phyloP scores from a whole-genome alignment of 2,113 vertebrate genomes.

The Osmerus eperlanus region DNA sequence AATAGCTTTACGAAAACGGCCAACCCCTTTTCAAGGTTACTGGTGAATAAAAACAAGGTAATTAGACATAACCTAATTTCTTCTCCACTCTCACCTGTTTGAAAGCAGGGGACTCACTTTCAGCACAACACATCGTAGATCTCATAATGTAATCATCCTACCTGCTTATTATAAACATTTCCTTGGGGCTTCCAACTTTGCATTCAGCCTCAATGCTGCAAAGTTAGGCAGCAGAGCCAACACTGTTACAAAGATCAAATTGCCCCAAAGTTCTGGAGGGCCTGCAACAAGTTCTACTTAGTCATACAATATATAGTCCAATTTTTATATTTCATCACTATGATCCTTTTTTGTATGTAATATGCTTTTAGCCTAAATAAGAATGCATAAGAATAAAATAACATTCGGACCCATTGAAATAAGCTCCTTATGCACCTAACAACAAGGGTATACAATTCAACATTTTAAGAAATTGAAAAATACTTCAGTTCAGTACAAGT shows the following conservation, averaged over 20 bases:
- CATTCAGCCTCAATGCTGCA: constrained; percentile 14
- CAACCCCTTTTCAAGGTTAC: constrained; percentile 49
- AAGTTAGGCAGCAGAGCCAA: constrained; percentile 1
- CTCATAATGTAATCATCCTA: constrained; percentile 48
- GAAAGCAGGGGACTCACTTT: constrained; percentile 49
- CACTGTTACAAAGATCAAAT: neutral
- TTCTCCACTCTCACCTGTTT: constrained; percentile 32
- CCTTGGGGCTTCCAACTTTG: constrained; percentile 29
- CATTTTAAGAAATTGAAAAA: too few species aligned
- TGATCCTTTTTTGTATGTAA: too few species aligned
- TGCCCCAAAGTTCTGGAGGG: constrained; percentile 16
- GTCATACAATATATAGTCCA: too few species aligned
- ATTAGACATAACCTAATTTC: constrained; percentile 54
- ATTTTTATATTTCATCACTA: too few species aligned
- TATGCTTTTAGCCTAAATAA: too few species aligned
- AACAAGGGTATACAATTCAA: too few species aligned
- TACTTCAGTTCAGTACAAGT: too few species aligned
- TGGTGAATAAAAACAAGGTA: constrained; percentile 48
- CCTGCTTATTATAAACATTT: constrained; percentile 45
- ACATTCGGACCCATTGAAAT: too few species aligned
- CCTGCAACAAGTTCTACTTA: neutral
- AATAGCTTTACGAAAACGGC: constrained; percentile 41
- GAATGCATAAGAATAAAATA: too few species aligned
- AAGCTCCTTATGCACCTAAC: too few species aligned
- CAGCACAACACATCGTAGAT: constrained; percentile 36